Evolutionary conservation across 2,888 invertebrate genomes (phyloP), one percentile per base, ranked within the genome.

Genomic region (Malthinus flaveolus): DNA sequence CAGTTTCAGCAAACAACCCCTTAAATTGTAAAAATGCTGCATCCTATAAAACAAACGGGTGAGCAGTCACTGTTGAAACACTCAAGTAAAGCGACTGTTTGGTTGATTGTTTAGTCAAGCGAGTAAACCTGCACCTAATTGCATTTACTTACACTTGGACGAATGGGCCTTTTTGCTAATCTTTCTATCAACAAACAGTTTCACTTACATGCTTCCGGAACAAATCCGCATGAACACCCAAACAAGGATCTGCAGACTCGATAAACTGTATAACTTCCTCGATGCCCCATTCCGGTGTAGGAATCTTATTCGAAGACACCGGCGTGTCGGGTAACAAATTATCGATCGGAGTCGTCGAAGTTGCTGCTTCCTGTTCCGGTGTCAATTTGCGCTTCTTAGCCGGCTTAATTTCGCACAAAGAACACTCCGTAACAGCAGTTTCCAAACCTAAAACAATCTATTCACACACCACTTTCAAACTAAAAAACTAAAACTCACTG

Each of bases 241-340:
- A 83, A 49, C 90, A 88, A 34, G 88, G 87, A 79, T 97, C 97
- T 13, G 90, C 87, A 59, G 89, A 87, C 56, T 90, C 90, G 64
- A 97, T 95, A 78, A 93, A 91, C 64, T 90, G 88, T 71, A 96
- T 95, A 56, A 97, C 97, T 75, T 97, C 95, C 73, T 97, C 96
- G 15, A 96, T 94, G 10, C 91, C 88, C 97, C 97, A 97, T 72
- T 93, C 93, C 13, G 85, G 85, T 15, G 93, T 91, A 52, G 85
- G 85, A 33, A 83, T 78, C 55, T 81, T 82, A 47, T 81, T 74
- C 55, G 78, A 72, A 45, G 75, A 70, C 8, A 68, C 62, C 0
- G 72, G 64, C 10, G 73, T 70, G 56, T 74, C 73, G 1, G 74
- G 67, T n/a, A 74, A 52, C 72, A 78, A 83, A 61, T 71, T 80